These are phyloP conservation scores for Podocnemis expansa DNA, from an alignment of 2,113 vertebrate genomes.

Conservation along the genomic window DNA sequence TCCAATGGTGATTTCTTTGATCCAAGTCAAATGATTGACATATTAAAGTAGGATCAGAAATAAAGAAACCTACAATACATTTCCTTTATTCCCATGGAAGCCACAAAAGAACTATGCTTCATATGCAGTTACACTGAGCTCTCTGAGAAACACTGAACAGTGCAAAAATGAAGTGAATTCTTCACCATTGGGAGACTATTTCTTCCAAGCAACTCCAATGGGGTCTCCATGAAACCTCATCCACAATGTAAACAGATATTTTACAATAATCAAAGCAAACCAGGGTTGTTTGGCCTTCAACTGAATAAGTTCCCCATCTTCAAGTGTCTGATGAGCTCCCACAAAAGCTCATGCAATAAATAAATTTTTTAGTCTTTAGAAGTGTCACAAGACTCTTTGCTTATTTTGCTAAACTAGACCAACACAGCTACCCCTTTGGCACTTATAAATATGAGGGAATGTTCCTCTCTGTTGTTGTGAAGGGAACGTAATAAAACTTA, in stretches of 20 bases:
- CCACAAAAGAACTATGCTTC: not conserved
- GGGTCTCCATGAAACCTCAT: constrained; percentile 26
- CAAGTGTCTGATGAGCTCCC: too few species aligned
- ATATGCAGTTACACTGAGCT: not conserved
- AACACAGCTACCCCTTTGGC: too few species aligned
- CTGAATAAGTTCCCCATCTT: not conserved
- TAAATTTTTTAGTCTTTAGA: too few species aligned
- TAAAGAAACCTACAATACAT: constrained; percentile 42
- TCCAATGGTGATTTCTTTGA: constrained; percentile 62
- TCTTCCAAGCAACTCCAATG: not conserved
- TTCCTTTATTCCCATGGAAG: constrained; percentile 40
- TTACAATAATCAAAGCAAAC: constrained; percentile 28
- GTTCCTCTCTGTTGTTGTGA: not conserved
- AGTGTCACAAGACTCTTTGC: too few species aligned
- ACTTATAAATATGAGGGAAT: not conserved
- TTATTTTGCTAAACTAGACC: too few species aligned
- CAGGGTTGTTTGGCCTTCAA: not conserved
- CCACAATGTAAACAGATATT: not conserved
- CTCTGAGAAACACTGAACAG: not conserved
- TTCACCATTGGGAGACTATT: constrained; percentile 21
- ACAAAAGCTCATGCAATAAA: too few species aligned
- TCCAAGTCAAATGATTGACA: constrained; percentile 40
- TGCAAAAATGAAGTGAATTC: constrained; percentile 16
- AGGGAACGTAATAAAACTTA: not conserved
- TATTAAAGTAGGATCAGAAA: constrained; percentile 58